Conservation (phyloP, 2,113 vertebrate genomes). For the Rhynchomys soricoides region DNA sequence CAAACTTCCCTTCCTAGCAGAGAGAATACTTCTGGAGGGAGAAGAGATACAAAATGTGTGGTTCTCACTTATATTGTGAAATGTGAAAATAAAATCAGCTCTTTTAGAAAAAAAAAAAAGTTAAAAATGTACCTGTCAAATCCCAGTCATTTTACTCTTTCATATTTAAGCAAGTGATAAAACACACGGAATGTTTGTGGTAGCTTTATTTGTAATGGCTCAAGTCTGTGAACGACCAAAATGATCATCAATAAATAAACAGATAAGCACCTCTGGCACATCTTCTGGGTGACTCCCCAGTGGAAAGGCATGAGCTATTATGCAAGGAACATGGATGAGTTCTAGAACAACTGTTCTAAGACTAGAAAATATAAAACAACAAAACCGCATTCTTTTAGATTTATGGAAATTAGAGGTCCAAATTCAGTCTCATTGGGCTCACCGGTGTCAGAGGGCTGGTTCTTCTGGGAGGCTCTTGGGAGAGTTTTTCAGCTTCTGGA, state of each 20-base stretch:
- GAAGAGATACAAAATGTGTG: not conserved
- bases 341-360: not conserved
- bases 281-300: not conserved
- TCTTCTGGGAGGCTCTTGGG: not conserved
- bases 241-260: not conserved
- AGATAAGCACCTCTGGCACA: not conserved
- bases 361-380: not conserved
- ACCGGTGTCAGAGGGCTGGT: not conserved
- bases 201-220: constrained; percentile 4
- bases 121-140: not conserved
- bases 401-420: not conserved
- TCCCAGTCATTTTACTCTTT: not conserved
- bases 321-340: not conserved
- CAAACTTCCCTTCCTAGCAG: constrained; percentile 15
- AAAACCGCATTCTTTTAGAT: not conserved
- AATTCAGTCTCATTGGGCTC: not conserved
- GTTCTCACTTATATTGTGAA: not conserved
- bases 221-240: not conserved
- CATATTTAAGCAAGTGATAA: constrained; percentile 20
- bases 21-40: too few relatives aligned
- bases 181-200: not conserved
- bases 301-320: not conserved
- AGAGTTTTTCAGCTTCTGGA: not conserved
- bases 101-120: not conserved
- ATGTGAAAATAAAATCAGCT: too few relatives aligned